Percentiles rank a stretch among this genome's conserved stretches.
phyloP scores from a whole-genome alignment of 23 tunicate species.

The Aplidium turbinatum region DNA sequence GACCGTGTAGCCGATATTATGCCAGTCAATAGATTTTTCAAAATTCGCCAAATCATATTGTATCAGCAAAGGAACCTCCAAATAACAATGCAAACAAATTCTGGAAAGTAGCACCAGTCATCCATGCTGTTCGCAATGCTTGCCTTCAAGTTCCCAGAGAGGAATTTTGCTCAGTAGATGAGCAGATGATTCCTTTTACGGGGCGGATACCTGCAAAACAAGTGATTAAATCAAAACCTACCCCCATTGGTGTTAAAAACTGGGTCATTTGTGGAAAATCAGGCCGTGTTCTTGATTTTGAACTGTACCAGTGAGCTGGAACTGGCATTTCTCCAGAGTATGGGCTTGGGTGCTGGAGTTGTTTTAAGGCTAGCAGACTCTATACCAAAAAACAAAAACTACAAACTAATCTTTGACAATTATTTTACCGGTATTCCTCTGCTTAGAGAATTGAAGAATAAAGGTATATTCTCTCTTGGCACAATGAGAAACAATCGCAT shows the following conservation, averaged over 20 bases:
- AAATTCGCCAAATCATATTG: no score
- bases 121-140: conserved; percentile 9
- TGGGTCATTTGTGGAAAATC: conserved; percentile 1
- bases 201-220: conserved; percentile 19
- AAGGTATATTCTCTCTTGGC: neutral
- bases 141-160: conserved; percentile 6
- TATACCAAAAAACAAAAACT: conserved; percentile 4
- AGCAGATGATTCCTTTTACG: conserved; percentile 23
- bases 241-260: conserved; percentile 14
- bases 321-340: conserved; percentile 10
- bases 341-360: conserved; percentile 10
- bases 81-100: no score
- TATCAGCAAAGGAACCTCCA: no score
- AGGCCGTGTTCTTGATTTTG: conserved; percentile 15
- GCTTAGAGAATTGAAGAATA: neutral
- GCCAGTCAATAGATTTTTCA: no score
- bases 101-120: neutral
- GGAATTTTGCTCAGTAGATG: neutral
- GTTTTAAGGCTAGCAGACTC: neutral
- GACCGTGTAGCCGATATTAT: no score
- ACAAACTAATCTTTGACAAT: conserved; percentile 19
- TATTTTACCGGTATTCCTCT: conserved; percentile 10
- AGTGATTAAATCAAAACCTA: conserved; percentile 3
- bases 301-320: conserved; percentile 27
- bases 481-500: neutral